Base-by-base conservation (phyloP, 2,113 vertebrate genomes). In the Prinia subflava region DNA sequence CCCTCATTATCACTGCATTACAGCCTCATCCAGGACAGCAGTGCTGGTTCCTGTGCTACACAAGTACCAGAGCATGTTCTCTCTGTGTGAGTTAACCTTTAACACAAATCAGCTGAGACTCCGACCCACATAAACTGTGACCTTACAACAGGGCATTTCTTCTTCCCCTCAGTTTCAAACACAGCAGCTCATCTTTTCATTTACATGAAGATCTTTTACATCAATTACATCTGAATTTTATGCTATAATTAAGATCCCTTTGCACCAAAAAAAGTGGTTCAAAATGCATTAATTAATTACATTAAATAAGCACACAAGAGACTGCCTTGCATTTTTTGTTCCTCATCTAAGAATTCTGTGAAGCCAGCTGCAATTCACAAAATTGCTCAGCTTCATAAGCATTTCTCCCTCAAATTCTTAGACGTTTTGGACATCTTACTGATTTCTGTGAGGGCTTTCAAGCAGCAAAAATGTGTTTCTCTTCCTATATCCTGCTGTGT, bases 271-370 rank as follows among this genome's bases (percentile, higher is more conserved):
- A 90, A 88, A 53, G 52, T 57, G 23, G 60, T 60, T 94, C 2
- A 1, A 93, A 87, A 71, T 64, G 79, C 92, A 92, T 89, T 83
- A 74, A 88, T 95, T 92, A 96, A 96, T 94, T 70, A 78, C 69
- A 49, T 90, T 87, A 87, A 95, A 68, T 64, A 89, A 95, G 86
- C 80, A 75, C 90, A 76, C 80, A 68, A 57, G 92, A 90, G 90
- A 87, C 80, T 84, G 65, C 60, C 88, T 92, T 17, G 65, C 42
- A 44, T 47, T 37, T 83, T 95, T 73, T 71, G 35, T 83, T 86
- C 60, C 37, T 92, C 27, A n/a, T 91, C 44, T 74, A 92, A 75
- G 64, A 88, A 67, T 71, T 87, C 37, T 53, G 25, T 85, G 63
- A 87, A 77, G 42, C 30, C 47, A 86, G 47, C 88, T 44, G 62